Base-by-base conservation (phyloP, 2,113 vertebrate genomes). In the Euleptes europaea region DNA sequence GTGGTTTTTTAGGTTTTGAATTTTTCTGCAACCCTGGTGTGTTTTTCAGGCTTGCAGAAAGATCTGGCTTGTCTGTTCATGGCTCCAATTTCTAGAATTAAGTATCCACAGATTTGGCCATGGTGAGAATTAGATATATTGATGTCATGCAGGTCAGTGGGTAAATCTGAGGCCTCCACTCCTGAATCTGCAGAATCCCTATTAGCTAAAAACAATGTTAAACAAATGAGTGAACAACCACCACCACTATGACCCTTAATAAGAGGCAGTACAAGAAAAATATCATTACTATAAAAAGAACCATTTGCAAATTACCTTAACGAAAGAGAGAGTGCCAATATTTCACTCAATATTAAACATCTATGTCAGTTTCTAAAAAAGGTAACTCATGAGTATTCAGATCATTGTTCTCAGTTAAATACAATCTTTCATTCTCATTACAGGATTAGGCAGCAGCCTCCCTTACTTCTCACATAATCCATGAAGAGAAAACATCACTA, bases 321-420 rank as follows among this genome's bases (percentile, higher is more conserved):
- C 1, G 92, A 89, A 92, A 92, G 92, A 63, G 26, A 42, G 69
- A 42, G 69, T 86, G 85, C 87, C 81, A 85, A 66, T 86, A 87
- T 84, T 90, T 91, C 90, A 88, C 92, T 90, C 89, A 90, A 89
- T 84, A 73, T 83, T 87, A 92, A 90, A 94, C 94, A 91, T 83
- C 83, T 69, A 86, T 92, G 81, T 75, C 63, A 76, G 2, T 47
- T 78, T 35, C 51, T 38, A 60, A 11, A 54, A n/a, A 66, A 47
- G 71, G 42, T 35, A 80, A 78, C n/a, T 40, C 23, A 66, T 78
- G 77, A 91, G 60, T 86, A 90, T 84, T 90, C 75, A 84, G 84
- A 91, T 91, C 57, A 86, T 80, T 80, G 73, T 90, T 92, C 84
- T n/a, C 87, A 90, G 91, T 84, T 91, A 93, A 88, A 92, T 26